A percentile compares a stretch with the other conserved stretches of the same genome.
Evolutionary conservation across 2,113 vertebrate genomes (phyloP).

Genomic region (Paratilapia polleni): DNA sequence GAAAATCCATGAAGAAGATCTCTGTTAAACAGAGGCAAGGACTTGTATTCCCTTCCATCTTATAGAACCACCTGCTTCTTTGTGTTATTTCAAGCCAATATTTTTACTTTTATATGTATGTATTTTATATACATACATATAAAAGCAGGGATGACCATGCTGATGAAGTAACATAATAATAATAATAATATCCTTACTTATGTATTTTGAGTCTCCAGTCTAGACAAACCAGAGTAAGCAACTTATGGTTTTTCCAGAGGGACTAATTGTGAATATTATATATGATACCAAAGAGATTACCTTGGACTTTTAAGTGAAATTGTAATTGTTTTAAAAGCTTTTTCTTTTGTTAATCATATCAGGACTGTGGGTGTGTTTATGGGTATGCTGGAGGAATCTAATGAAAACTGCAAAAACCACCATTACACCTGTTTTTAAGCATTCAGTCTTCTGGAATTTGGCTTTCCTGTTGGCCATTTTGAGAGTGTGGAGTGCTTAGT

Average conservation of each 20-base stretch:
- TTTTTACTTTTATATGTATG: too few relatives aligned
- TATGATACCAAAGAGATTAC: background rate
- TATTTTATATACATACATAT: too few relatives aligned
- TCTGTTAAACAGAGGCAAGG: too few relatives aligned
- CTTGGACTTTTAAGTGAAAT: background rate
- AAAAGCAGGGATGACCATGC: too few relatives aligned
- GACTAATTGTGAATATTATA: background rate
- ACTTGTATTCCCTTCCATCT: background rate
- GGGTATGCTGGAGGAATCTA: background rate
- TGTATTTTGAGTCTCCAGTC: rapidly evolving
- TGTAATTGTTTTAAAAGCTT: background rate
- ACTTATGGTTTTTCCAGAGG: background rate
- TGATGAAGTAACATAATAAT: background rate
- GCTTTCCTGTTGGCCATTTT: background rate
- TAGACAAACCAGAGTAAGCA: background rate
- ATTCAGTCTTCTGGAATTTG: background rate
- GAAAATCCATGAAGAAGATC: background rate
- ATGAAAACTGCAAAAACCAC: background rate
- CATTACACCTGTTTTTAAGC: background rate
- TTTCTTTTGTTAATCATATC: background rate
- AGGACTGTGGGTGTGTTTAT: background rate
- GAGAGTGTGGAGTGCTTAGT: rapidly evolving
- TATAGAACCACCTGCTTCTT: too few relatives aligned
- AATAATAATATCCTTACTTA: background rate
- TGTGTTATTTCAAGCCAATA: too few relatives aligned